Base-by-base conservation (phyloP, 1,140 invertebrate genomes). In the Sycophaga agraensis region DNA sequence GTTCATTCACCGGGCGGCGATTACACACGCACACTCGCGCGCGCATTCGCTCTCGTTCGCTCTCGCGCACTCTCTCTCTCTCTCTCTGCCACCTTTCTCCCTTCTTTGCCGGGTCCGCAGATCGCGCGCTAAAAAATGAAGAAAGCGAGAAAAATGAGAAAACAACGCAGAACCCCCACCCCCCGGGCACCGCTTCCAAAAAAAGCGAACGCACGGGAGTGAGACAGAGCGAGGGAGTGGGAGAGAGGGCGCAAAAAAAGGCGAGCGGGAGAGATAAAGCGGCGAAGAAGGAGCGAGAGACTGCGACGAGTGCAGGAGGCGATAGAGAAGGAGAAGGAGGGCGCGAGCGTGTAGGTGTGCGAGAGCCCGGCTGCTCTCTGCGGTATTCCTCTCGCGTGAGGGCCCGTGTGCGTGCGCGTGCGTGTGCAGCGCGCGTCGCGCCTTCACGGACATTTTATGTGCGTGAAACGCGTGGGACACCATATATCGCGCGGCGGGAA, bases 381-480 rank as follows among this genome's bases (percentile, higher is more conserved):
- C 28, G 55, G 34, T 58, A 56, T 56, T 45, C 28, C 40, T 46
- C 31, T 12, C 28, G 14, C 28, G 14, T 1, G 28, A 8, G 61
- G 39, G 63, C 11, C 28, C 64, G 58, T 40, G 63, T 64, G 56
- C 57, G 31, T 17, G 9, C 19, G 35, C 45, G 39, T 31, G 40
- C 21, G 45, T 49, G 14, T 55, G 50, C 46, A 42, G 39, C 21
- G 45, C 55, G 14, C 62, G 50, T 53, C 50, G 39, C 37, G 28
- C 54, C 43, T 55, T 54, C 59, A 54, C 50, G 45, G 31, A 55
- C 55, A 55, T 55, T 62, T 62, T 62, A 60, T 49, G 63, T 60
- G 53, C 58, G 54, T 55, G 53, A 51, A 56, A 60, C 46, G 57
- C 63, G 63, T 60, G 57, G 58, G 63, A 60, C 55, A 56, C 59